Evolutionary conservation across 1,140 invertebrate species (phyloP).

Genomic region (Drosophila grimshawi): DNA sequence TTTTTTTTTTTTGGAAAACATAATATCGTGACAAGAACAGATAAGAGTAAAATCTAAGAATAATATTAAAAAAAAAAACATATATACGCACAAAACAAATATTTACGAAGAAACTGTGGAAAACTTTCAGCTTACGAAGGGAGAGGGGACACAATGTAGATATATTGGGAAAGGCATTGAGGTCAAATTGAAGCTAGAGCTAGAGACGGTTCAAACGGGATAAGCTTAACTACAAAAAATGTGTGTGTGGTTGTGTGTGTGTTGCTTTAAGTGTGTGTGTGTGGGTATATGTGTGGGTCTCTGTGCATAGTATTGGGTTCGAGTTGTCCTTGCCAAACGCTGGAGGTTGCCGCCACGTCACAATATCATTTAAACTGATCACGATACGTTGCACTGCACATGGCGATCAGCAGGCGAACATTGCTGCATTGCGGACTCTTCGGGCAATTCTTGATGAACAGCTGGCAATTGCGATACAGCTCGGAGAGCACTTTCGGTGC

Average conservation of each 20-base stretch:
- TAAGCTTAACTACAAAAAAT: constrained; percentile 53
- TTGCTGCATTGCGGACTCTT: constrained; percentile 88
- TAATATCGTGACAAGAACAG: constrained; percentile 51
- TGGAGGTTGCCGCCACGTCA: constrained; percentile 41
- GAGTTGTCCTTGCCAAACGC: constrained; percentile 57
- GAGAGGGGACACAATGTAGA: constrained; percentile 14
- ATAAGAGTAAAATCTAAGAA: constrained; percentile 41
- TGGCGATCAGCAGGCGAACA: constrained; percentile 91
- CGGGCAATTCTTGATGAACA: constrained; percentile 89
- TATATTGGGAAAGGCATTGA: constrained; percentile 28
- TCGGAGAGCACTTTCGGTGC: constrained; percentile 91
- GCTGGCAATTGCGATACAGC: constrained; percentile 90
- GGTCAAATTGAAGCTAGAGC: constrained; percentile 39
- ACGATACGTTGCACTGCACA: constrained; percentile 85
- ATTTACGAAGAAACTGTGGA: constrained; percentile 41
- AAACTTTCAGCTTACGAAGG: constrained; percentile 28
- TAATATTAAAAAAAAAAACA: constrained; percentile 47
- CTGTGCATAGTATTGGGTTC: constrained; percentile 26
- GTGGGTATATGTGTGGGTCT: constrained; percentile 32
- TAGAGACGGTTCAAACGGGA: constrained; percentile 35
- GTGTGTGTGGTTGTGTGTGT: constrained; percentile 8
- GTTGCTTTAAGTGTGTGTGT: constrained; percentile 9
- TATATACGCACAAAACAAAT: constrained; percentile 57
- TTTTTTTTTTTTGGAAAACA: constrained; percentile 15
- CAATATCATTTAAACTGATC: constrained; percentile 81